A percentile compares a stretch with the other conserved stretches of the same genome.
These are phyloP conservation scores for Theristicus caerulescens DNA, from an alignment of 2,113 vertebrate genomes.

Conservation along the genomic window DNA sequence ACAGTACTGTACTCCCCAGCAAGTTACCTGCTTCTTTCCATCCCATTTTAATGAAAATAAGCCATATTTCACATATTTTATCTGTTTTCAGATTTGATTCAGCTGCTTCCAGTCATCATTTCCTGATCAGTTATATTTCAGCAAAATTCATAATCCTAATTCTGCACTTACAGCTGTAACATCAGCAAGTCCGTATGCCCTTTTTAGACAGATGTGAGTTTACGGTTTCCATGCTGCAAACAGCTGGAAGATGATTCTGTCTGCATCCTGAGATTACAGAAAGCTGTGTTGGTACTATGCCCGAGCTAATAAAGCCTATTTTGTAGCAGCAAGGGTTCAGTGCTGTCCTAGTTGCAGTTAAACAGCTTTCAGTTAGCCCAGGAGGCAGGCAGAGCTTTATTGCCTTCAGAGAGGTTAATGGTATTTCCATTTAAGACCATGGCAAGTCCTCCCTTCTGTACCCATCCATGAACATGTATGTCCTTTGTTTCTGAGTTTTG, in stretches of 20 bases:
- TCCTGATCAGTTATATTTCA: background rate
- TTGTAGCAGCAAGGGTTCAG: background rate
- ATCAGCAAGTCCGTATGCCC: background rate
- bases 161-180: background rate
- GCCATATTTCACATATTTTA: background rate
- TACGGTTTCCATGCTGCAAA: background rate
- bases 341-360: background rate
- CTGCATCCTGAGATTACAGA: background rate
- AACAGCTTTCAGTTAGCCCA: background rate
- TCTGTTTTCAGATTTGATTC: background rate
- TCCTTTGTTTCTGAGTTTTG: background rate
- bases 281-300: background rate
- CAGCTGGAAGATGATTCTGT: background rate
- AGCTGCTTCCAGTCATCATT: background rate
- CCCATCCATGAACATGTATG: too few species aligned
- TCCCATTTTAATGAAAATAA: background rate
- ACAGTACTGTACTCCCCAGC: background rate
- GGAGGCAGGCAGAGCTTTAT: background rate
- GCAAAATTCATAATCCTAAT: background rate
- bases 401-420: background rate
- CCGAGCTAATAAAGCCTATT: background rate
- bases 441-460: background rate
- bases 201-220: background rate
- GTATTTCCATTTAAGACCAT: background rate
- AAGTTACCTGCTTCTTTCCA: background rate